Base-by-base conservation (phyloP, 2,888 invertebrate species). In the Drosophila eohydei region DNA sequence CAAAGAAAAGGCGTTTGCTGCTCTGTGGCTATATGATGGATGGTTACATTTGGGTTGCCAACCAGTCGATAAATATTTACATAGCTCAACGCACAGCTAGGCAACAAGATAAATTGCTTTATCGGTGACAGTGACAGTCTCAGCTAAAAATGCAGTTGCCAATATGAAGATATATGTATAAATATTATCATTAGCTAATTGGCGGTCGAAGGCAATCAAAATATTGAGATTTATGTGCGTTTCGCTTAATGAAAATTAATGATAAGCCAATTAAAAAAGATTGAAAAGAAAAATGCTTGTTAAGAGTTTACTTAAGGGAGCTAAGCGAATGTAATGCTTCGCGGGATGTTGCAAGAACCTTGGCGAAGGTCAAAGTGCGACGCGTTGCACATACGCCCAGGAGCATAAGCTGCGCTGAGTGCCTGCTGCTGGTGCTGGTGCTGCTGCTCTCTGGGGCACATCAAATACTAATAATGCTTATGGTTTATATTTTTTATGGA, bases 401-500 rank as follows among this genome's bases (percentile, higher is more conserved):
- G 8, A 58, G 50, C 57, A 64, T 57, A 70, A 80, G 76, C 63
- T 48, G 36, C 7, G 58, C 62, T 70, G 63, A 76, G 77, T 80
- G 70, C 60, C 44, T 71, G 60, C 12, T 65, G 80, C 50, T 67
- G 76, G 76, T 77, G 46, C 50, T 34, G 11, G 30, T 74, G 59
- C 30, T 65, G 70, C 46, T 64, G 66, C 77, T 78, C 76, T 73
- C 81, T 73, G 46, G 41, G 74, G 65, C 71, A 62, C 72, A 71
- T 82, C 71, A 74, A 72, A 86, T 81, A 83, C 87, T 76, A 83
- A 89, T 83, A 90, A 83, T 78, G 75, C 83, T 78, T 78, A 72
- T 84, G 76, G 74, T 80, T 88, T 83, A 78, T 83, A 74, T 63
- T 71, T 79, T 89, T 90, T 90, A 88, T 86, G 85, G 83, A 86